A percentile compares a stretch with the other conserved stretches of the same genome.
Conservation (phyloP, 2,113 vertebrate species). For the Sinocyclocheilus rhinocerous region DNA sequence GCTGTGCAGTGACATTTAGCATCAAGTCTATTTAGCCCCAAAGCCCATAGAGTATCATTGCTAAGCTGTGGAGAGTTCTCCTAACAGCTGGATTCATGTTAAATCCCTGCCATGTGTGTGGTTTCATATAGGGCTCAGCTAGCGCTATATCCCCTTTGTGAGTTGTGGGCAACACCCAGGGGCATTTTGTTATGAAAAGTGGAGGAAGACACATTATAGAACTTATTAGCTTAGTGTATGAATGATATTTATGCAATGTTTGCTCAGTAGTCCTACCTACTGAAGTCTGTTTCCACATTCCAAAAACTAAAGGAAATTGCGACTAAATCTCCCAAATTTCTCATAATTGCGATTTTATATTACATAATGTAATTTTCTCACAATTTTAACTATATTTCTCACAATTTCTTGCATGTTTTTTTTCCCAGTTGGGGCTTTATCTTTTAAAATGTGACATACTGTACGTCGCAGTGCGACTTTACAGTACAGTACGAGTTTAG, state of each 20-base stretch:
- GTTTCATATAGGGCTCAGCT: conserved; percentile 14
- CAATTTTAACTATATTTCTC: no score
- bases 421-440: no score
- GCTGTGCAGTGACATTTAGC: conserved; percentile 30
- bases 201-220: background rate
- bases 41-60: background rate
- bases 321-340: no score
- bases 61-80: conserved; percentile 28
- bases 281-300: no score
- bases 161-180: background rate
- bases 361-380: no score
- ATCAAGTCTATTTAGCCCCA: conserved; percentile 32
- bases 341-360: no score
- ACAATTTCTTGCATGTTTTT: no score
- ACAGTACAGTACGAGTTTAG: background rate
- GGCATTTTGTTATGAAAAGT: background rate
- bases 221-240: background rate
- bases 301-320: no score
- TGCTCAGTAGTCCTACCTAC: no score
- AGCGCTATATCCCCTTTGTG: conserved; percentile 7
- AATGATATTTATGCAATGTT: background rate
- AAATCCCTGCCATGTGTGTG: conserved; percentile 32
- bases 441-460: no score
- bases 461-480: background rate
- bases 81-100: conserved; percentile 40